Percentiles rank a stretch among this genome's conserved stretches.
Evolutionary conservation across 2,797 vertebrate species (phyloP).

Genomic region (Todus mexicanus): DNA sequence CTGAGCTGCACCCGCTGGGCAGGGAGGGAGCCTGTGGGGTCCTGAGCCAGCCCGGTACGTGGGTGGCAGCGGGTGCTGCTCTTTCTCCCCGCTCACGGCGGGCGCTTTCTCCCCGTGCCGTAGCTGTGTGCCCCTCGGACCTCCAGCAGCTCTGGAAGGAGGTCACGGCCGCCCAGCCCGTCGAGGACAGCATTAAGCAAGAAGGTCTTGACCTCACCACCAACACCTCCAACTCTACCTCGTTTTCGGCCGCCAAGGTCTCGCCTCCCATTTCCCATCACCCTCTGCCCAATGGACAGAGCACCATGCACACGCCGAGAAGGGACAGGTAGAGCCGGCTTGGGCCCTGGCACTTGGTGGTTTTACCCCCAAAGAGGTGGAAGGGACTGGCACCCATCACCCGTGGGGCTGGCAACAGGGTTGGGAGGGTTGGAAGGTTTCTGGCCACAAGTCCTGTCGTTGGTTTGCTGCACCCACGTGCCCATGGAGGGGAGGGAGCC

Average conservation of each 20-base stretch:
- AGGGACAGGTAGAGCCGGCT: conserved; percentile 89
- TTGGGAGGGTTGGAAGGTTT: not conserved
- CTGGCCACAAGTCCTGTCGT: rapidly evolving
- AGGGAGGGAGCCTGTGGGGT: not conserved
- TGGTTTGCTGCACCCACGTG: not conserved
- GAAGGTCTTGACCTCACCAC: conserved; percentile 97
- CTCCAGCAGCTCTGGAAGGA: conserved; percentile 99
- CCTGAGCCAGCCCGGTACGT: rapidly evolving
- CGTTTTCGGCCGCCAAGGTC: conserved; percentile 92
- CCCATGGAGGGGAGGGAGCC: not conserved
- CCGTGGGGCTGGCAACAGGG: not conserved
- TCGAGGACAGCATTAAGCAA: conserved; percentile 92
- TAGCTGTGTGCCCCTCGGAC: conserved; percentile 96
- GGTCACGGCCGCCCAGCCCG: conserved; percentile 85
- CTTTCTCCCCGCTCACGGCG: rapidly evolving
- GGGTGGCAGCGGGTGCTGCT: not conserved
- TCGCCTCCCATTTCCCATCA: conserved; percentile 92
- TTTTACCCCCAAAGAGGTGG: not conserved
- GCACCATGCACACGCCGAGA: conserved; percentile 91
- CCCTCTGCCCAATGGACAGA: conserved; percentile 93
- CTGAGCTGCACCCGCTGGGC: rapidly evolving
- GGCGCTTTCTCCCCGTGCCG: not conserved
- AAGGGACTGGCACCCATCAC: not conserved
- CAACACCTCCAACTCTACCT: conserved; percentile 97
- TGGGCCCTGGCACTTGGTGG: not conserved